Conservation (phyloP, 2,888 invertebrate genomes). For the Cylindroiulus punctatus region DNA sequence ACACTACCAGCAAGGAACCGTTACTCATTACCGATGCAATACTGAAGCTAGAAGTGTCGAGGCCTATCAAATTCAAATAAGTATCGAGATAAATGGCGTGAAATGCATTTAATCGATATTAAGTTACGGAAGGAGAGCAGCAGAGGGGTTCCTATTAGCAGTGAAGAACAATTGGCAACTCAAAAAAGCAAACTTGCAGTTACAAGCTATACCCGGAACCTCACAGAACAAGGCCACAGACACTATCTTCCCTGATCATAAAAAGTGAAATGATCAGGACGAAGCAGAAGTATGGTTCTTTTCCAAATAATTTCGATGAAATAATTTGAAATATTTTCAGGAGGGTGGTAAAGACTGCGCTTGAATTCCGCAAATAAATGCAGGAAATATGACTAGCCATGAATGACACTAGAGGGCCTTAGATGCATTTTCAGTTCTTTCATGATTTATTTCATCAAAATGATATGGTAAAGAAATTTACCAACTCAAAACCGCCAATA, state of each 20-base stretch:
- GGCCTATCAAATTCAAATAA: conserved; percentile 23
- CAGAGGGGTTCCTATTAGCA: neutral
- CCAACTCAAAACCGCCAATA: no score
- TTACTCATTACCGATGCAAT: neutral
- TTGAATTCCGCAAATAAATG: no score
- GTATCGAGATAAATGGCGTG: conserved; percentile 21
- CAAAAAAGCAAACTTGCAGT: neutral
- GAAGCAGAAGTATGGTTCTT: neutral
- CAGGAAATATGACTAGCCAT: no score
- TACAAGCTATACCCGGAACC: neutral
- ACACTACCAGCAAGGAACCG: neutral
- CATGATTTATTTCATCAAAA: no score
- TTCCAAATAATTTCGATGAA: neutral
- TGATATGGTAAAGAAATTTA: no score
- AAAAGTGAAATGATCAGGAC: neutral
- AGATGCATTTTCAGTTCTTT: no score
- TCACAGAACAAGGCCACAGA: neutral
- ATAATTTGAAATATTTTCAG: no score
- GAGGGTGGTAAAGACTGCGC: no score
- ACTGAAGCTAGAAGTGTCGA: neutral
- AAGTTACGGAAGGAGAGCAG: conserved; percentile 6
- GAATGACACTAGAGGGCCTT: no score
- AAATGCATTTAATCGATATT: conserved; percentile 16
- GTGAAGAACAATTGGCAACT: neutral
- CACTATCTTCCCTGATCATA: neutral